Base-by-base conservation (phyloP, 1,140 invertebrate species). In the Mamestra configurata region DNA sequence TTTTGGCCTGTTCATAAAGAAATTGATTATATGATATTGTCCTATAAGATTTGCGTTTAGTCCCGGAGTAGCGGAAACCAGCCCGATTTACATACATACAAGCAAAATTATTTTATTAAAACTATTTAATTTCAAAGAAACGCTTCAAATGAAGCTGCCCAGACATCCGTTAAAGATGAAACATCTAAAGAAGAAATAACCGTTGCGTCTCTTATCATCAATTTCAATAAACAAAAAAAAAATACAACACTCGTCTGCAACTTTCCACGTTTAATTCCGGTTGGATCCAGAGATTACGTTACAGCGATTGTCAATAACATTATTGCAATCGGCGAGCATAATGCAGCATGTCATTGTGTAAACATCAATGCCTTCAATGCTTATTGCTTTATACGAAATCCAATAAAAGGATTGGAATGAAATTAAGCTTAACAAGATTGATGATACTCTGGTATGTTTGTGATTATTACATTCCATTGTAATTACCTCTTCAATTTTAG, bases 311-410 rank as follows among this genome's bases (percentile, higher is more conserved):
- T 37, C 59, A 20, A 64, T 64, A 64, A 40, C 35, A 40, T 64
- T 64, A 64, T 4, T 64, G 35, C 35, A 64, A 64, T 64, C 31
- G 40, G 59, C 7, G 59, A 64, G 35, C 59, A 37, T 55, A 40
- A 64, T 18, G 18, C 59, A 37, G 35, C 8, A 64, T 40, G n/a
- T n/a, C 35, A 37, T 64, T 64, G 59, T 64, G 35, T 20, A 18
- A 31, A 40, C n/a, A 40, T 57, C n/a, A 40, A 37, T 64, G 31
- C n/a, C 31, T 64, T 20, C 18, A 37, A 18, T 64, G n/a, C 24
- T 27, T 59, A 59, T 59, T 31, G 24, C 24, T 22, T n/a, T n/a
- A 40, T 31, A 59, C 10, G n/a, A 61, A 61, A 37, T 18, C 27
- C 27, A 5, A 61, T 61, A 35, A 61, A 61, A 61, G 31, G 57